Evolutionary conservation across 2,888 invertebrate genomes (phyloP).

Genomic region (Oegoconia quadripuncta): DNA sequence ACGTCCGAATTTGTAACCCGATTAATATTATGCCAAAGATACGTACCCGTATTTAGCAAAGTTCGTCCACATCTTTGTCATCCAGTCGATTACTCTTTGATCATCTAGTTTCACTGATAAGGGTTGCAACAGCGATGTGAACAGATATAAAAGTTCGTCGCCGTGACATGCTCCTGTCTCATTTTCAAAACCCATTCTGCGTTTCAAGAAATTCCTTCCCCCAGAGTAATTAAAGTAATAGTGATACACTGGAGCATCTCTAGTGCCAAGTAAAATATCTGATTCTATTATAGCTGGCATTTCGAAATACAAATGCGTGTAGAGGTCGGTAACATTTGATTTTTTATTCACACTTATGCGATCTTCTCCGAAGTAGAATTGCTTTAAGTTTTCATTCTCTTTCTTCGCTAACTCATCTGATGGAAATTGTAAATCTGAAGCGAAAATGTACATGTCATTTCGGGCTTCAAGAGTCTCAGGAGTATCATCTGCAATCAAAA

Average conservation of each 20-base stretch:
- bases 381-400: slow-evolving; percentile 40
- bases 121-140: slow-evolving; percentile 47
- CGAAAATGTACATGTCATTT: slow-evolving; percentile 52
- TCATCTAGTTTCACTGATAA: slow-evolving; percentile 44
- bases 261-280: slow-evolving; percentile 31
- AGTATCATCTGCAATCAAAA: slow-evolving; percentile 32
- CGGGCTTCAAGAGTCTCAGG: slow-evolving; percentile 38
- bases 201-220: slow-evolving; percentile 53
- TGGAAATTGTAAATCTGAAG: slow-evolving; percentile 56
- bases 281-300: slow-evolving; percentile 55
- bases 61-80: slow-evolving; percentile 63
- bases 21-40: not conserved
- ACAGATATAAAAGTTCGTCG: slow-evolving; percentile 66
- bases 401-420: slow-evolving; percentile 43
- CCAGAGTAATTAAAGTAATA: slow-evolving; percentile 61
- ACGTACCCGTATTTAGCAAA: slow-evolving; percentile 66
- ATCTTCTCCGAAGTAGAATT: slow-evolving; percentile 67
- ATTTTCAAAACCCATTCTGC: slow-evolving; percentile 34
- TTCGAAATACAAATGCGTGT: slow-evolving; percentile 65
- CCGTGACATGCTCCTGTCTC: slow-evolving; percentile 54
- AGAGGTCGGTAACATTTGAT: slow-evolving; percentile 51
- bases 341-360: slow-evolving; percentile 51
- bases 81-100: slow-evolving; percentile 41
- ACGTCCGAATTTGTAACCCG: too few species aligned
- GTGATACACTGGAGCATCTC: slow-evolving; percentile 46